Percentiles rank a stretch among this genome's conserved stretches.
Conservation (phyloP, 2,888 invertebrate species). For the Pantelozetes paolii region DNA sequence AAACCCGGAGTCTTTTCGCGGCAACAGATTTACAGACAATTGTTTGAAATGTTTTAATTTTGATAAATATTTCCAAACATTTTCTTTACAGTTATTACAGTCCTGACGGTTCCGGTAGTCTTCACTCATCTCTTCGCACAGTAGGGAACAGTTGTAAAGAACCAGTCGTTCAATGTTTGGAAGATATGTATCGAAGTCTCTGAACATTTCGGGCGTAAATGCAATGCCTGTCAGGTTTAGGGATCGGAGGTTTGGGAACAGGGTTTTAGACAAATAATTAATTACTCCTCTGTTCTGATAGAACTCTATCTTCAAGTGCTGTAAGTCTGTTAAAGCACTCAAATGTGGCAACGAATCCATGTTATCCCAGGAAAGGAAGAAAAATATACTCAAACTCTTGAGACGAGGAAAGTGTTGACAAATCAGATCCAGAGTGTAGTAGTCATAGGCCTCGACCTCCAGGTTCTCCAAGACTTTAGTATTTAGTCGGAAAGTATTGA, state of each 20-base stretch:
- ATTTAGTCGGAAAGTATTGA: not conserved
- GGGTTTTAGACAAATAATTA: not conserved
- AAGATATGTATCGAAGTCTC: not conserved
- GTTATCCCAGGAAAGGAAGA: not conserved
- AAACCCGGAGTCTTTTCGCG: constrained; percentile 22
- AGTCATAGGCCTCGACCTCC: constrained; percentile 6
- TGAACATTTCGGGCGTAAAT: not conserved
- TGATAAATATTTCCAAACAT: constrained; percentile 11
- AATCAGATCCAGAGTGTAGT: not conserved
- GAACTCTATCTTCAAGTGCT: constrained; percentile 18
- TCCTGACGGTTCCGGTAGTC: not conserved
- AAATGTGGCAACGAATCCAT: constrained; percentile 25
- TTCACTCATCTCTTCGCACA: not conserved
- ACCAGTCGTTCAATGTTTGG: not conserved
- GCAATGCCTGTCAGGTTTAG: constrained; percentile 15
- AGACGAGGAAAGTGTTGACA: not conserved
- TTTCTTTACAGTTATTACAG: constrained; percentile 20
- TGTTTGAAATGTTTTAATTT: not conserved
- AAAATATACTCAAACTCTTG: constrained; percentile 21
- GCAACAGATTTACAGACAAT: constrained; percentile 4
- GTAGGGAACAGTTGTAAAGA: constrained; percentile 29
- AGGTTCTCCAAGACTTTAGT: not conserved
- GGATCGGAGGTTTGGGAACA: not conserved
- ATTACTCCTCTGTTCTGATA: constrained; percentile 14
- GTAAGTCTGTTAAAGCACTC: not conserved